Base-by-base conservation (phyloP, 2,888 invertebrate species). In the Pachliopta kotzebuea region DNA sequence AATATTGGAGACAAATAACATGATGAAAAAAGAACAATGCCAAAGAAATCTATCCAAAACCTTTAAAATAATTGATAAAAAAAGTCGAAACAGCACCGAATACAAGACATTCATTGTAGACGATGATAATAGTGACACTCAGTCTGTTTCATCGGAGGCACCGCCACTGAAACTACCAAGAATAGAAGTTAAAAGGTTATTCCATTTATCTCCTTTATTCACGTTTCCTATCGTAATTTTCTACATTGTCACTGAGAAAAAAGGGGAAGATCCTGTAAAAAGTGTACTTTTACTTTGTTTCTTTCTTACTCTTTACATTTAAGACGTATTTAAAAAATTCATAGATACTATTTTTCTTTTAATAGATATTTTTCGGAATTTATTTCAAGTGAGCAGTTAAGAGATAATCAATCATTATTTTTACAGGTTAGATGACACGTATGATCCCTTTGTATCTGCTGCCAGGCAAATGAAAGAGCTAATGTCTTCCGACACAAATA, bases 391-490 rank as follows among this genome's bases (percentile, higher is more conserved):
- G 11, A 8, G 14, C 14, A 37, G 14, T 14, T 37, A 37, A 11
- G 3, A 37, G 37, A 37, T 37, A 37, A 37, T 59, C 49, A 52
- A 21, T 37, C 24, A 54, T 58, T 60, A 23, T 60, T 37, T 72
- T 89, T 88, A 74, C 90, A 92, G 92, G 78, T 75, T 87, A 71
- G 91, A 91, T 72, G 93, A 93, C 75, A 92, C 85, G 74, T 96
- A 96, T 85, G 95, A 96, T 84, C 96, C 96, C 60, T 96, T 96
- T 85, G 86, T 94, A 71, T 94, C 95, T 71, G 96, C 96, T 57
- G 96, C 96, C 86, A 94, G 94, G 70, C 96, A 97, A 88, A 94
- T 96, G 90, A 94, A 95, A 86, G 96, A 96, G 78, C 93, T 97
- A 45, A 94, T 96, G 86, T 94, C 95, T 60, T 93, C 94, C 67